A percentile compares a stretch with the other conserved stretches of the same genome.
Evolutionary conservation across 1,140 invertebrate species (phyloP).

Genomic region (Bombus turneri): DNA sequence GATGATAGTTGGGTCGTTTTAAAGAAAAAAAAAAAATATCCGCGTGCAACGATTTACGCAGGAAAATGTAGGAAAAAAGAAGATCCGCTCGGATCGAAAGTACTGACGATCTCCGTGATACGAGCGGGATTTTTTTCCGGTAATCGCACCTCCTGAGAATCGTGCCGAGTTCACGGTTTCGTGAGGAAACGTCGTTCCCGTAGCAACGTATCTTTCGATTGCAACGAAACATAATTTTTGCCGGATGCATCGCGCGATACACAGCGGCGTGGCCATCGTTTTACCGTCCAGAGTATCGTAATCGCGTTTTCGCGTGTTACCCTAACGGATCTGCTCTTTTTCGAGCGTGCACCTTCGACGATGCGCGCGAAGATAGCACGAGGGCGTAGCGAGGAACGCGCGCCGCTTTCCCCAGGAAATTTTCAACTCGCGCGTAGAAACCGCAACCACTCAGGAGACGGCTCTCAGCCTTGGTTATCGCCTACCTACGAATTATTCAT

Average conservation of each 20-base stretch:
- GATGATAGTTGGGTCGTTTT: background rate
- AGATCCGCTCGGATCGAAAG: background rate
- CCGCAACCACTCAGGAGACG: background rate
- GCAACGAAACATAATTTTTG: constrained; percentile 21
- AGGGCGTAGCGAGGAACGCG: constrained; percentile 36
- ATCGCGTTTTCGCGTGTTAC: constrained; percentile 47
- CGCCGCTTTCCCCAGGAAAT: constrained; percentile 50
- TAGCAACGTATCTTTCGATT: background rate
- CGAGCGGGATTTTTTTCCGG: background rate
- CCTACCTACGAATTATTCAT: constrained; percentile 64
- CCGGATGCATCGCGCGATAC: background rate
- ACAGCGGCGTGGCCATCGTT: background rate
- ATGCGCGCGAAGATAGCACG: constrained; percentile 18
- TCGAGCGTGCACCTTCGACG: constrained; percentile 10
- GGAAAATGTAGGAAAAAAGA: background rate
- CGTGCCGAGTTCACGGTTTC: background rate
- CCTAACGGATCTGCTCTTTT: constrained; percentile 11
- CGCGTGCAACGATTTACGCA: background rate
- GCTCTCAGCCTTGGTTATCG: constrained; percentile 49
- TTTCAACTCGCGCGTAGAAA: constrained; percentile 21
- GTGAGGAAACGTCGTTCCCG: constrained; percentile 22
- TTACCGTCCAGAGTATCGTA: constrained; percentile 10
- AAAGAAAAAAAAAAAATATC: background rate
- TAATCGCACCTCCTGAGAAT: background rate
- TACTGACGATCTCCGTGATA: background rate